phyloP scores from a whole-genome alignment of 2,888 invertebrate species.

The Sphinx pinastri region DNA sequence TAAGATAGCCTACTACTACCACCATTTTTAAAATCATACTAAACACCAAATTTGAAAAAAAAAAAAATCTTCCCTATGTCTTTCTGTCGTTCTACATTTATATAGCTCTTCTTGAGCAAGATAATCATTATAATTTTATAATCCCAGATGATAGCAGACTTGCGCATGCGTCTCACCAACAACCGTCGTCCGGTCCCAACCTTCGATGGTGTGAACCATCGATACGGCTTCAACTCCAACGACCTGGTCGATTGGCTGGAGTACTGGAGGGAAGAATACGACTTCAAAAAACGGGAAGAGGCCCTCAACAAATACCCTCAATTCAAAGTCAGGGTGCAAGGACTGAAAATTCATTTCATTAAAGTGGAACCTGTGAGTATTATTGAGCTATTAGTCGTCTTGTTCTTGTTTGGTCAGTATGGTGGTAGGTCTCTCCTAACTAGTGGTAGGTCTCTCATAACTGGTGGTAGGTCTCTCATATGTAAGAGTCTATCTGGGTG shows the following conservation, averaged over 20 bases:
- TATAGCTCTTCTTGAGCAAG: no score
- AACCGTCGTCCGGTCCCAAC: background rate
- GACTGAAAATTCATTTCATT: background rate
- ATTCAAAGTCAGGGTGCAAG: background rate
- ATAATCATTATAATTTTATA: no score
- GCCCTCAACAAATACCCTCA: background rate
- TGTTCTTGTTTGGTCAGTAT: no score
- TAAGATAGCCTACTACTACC: no score
- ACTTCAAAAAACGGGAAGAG: background rate
- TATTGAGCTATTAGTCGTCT: background rate
- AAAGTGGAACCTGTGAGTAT: background rate
- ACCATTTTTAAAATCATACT: no score
- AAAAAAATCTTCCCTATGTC: no score
- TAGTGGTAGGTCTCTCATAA: no score
- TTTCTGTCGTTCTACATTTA: no score
- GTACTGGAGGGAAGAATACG: slow-evolving; percentile 4
- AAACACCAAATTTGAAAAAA: no score
- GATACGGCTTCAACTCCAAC: background rate
- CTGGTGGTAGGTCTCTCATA: no score
- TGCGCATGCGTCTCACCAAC: background rate
- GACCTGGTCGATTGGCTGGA: background rate
- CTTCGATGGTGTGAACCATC: background rate
- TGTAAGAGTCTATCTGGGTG: no score
- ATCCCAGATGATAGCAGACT: slow-evolving; percentile 7
- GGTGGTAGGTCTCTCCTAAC: no score